Evolutionary conservation across 2,113 vertebrate genomes (phyloP).

Genomic region (Brienomyrus brachyistius): DNA sequence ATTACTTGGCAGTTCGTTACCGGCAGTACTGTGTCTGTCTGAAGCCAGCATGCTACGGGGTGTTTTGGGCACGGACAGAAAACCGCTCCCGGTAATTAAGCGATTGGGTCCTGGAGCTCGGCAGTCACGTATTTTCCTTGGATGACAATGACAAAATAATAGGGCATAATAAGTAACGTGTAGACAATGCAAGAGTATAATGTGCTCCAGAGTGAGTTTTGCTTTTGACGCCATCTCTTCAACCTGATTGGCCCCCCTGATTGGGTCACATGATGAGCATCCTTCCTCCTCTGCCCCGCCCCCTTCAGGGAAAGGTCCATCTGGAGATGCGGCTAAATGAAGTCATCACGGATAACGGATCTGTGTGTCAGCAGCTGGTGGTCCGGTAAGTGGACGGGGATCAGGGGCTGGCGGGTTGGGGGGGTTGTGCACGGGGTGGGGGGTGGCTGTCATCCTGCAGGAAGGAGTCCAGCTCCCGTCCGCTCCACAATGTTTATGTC

Average conservation of each 20-base stretch:
- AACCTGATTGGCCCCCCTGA: not conserved
- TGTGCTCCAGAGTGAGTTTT: not conserved
- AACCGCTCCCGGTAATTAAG: not conserved
- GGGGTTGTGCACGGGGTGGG: not conserved
- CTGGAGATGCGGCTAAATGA: conserved; percentile 93
- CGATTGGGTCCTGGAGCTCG: not conserved
- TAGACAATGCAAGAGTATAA: not conserved
- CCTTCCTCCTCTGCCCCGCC: not conserved
- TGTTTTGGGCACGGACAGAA: not conserved
- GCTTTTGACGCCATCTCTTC: not conserved
- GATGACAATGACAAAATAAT: not conserved
- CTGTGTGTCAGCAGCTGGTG: conserved; percentile 81
- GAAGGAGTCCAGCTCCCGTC: not conserved
- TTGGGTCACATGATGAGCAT: conserved; percentile 5
- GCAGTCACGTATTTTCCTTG: not conserved
- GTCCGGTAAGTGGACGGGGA: conserved; percentile 70
- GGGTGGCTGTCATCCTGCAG: not conserved
- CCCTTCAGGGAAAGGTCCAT: conserved; percentile 88
- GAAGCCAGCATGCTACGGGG: not conserved
- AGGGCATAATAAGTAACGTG: not conserved
- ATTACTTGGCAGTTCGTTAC: not conserved
- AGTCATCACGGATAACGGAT: conserved; percentile 90
- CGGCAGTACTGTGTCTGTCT: not conserved
- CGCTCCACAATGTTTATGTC: not conserved
- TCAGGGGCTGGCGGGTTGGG: too few species aligned